Evolutionary conservation across 1,140 invertebrate genomes (phyloP).

Genomic region (Notospermus geniculatus): DNA sequence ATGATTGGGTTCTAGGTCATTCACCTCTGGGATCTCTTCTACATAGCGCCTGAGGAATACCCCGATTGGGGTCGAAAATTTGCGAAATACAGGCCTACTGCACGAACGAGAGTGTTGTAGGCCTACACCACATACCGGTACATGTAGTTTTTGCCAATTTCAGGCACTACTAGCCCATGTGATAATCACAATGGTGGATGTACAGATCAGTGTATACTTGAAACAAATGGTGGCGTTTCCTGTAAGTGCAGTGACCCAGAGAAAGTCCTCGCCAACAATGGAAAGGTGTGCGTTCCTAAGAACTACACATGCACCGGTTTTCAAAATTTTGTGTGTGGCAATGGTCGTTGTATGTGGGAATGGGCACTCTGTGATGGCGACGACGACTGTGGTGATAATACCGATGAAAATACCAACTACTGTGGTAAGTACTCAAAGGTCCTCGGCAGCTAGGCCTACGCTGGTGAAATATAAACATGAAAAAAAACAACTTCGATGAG

Average conservation of each 20-base stretch:
- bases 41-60: too few species aligned
- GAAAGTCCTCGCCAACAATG: slow-evolving; percentile 30
- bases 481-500: too few species aligned
- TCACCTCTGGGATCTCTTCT: too few species aligned
- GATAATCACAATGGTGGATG: slow-evolving; percentile 93
- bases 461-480: too few species aligned
- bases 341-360: slow-evolving; percentile 90
- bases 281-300: slow-evolving; percentile 47
- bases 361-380: slow-evolving; percentile 94
- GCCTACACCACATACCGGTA: too few species aligned
- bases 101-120: too few species aligned
- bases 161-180: slow-evolving; percentile 75
- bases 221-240: slow-evolving; percentile 67
- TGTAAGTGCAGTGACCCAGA: slow-evolving; percentile 39
- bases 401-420: slow-evolving; percentile 70
- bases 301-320: slow-evolving; percentile 74
- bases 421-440: slow-evolving; percentile 50
- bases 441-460: too few species aligned
- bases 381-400: slow-evolving; percentile 89
- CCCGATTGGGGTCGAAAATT: too few species aligned
- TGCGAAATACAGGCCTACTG: too few species aligned
- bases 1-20: too few species aligned
- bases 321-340: slow-evolving; percentile 87
- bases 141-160: slow-evolving; percentile 2
- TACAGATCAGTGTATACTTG: slow-evolving; percentile 90